Conservation (phyloP, 2,113 vertebrate species). For the Ameiurus melas region DNA sequence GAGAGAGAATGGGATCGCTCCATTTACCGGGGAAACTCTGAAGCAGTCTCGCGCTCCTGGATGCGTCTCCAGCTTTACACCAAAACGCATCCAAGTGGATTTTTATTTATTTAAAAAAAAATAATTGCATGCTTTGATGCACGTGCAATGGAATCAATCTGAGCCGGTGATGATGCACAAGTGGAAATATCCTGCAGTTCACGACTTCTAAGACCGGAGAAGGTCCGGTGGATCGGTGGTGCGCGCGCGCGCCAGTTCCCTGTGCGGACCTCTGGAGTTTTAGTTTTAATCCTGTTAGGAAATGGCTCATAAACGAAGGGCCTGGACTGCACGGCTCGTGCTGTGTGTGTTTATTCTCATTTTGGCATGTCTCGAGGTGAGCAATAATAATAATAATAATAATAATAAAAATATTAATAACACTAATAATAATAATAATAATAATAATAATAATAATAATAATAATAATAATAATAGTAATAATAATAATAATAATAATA, state of each 20-base stretch:
- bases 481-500: background rate
- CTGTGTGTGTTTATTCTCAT: constrained; percentile 1
- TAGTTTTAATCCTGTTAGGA: constrained; percentile 3
- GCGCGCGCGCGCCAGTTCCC: background rate
- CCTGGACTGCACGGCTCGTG: background rate
- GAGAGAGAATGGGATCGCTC: background rate
- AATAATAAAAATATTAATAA: no score
- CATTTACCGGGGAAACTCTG: background rate
- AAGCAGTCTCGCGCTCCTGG: background rate
- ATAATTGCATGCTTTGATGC: background rate
- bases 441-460: background rate
- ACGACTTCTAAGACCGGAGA: background rate
- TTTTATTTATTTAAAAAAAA: no score
- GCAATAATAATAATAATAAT: background rate
- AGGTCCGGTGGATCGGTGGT: background rate
- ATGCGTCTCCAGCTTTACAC: background rate
- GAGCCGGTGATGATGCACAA: background rate
- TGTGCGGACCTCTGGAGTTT: background rate
- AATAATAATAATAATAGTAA: constrained; percentile 1
- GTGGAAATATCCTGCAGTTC: background rate
- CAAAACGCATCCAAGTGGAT: no score
- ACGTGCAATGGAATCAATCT: background rate
- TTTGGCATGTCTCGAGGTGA: constrained; percentile 34
- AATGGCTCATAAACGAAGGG: constrained; percentile 36
- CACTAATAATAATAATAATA: background rate